Evolutionary conservation across 2,113 vertebrate species (phyloP).

Genomic region (Aix galericulata): DNA sequence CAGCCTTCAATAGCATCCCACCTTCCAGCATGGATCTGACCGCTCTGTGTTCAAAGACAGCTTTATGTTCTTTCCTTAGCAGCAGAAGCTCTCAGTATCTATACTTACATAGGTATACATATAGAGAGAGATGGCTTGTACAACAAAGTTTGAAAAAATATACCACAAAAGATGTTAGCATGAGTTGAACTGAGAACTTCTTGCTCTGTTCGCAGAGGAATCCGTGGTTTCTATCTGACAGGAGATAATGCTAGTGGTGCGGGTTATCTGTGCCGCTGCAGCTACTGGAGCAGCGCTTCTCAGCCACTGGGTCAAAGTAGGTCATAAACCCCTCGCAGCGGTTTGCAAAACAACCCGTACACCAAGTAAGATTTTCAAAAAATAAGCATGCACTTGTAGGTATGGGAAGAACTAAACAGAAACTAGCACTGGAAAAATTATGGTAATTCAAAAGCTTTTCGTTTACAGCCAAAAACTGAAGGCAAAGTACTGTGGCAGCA

Average conservation of each 20-base stretch:
- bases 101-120: background rate
- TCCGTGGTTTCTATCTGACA: slow-evolving; percentile 23
- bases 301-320: slow-evolving; percentile 33
- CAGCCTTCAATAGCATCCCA: background rate
- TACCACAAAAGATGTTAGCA: background rate
- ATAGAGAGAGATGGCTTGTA: background rate
- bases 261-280: background rate
- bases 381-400: background rate
- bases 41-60: accelerated
- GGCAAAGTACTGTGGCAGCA: background rate
- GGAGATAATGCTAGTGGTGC: background rate
- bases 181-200: slow-evolving; percentile 4
- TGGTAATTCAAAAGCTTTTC: background rate
- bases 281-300: slow-evolving; percentile 3
- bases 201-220: background rate
- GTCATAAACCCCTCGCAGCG: background rate
- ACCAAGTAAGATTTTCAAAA: background rate
- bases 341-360: slow-evolving; percentile 7
- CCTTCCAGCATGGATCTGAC: background rate
- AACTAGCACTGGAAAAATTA: background rate
- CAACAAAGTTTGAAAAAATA: background rate
- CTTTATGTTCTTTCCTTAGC: background rate
- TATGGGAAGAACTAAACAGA: background rate
- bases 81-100: background rate
- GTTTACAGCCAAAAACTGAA: no score